Evolutionary conservation across 2,888 invertebrate genomes (phyloP).

Genomic region (Liposcelis brunnea): DNA sequence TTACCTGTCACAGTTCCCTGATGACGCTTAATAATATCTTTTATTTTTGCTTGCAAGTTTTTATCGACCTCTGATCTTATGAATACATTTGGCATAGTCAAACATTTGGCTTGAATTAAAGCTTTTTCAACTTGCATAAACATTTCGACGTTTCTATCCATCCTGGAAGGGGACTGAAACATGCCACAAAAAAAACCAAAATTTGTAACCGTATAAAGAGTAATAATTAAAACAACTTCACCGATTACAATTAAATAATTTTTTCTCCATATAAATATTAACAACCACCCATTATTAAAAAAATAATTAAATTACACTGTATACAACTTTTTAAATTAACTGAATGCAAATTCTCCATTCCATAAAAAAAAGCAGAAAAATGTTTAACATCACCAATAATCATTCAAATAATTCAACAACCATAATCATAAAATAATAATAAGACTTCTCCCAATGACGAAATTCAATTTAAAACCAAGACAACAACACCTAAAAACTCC

Average conservation of each 20-base stretch:
- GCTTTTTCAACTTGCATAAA: constrained; percentile 77
- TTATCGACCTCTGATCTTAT: constrained; percentile 78
- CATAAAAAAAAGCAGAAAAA: background rate
- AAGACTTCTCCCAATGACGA: no score
- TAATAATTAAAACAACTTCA: background rate
- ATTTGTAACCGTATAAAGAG: background rate
- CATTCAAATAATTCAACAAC: no score
- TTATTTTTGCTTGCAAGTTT: constrained; percentile 55
- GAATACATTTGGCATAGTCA: constrained; percentile 61
- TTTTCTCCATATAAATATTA: no score
- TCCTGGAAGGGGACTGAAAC: constrained; percentile 68
- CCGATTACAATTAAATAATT: no score
- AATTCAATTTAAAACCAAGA: no score
- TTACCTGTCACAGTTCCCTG: constrained; percentile 56
- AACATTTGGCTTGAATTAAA: constrained; percentile 61
- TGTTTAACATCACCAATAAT: constrained; percentile 2
- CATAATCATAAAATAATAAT: no score
- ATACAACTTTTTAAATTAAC: no score
- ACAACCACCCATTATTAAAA: background rate
- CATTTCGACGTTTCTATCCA: constrained; percentile 87
- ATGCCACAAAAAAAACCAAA: constrained; percentile 10
- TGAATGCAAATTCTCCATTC: no score
- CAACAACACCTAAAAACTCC: no score
- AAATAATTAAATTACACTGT: background rate
- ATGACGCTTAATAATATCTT: constrained; percentile 74